A percentile compares a stretch with the other conserved stretches of the same genome.
phyloP scores from a whole-genome alignment of 2,113 vertebrate genomes.

The Grus americana region DNA sequence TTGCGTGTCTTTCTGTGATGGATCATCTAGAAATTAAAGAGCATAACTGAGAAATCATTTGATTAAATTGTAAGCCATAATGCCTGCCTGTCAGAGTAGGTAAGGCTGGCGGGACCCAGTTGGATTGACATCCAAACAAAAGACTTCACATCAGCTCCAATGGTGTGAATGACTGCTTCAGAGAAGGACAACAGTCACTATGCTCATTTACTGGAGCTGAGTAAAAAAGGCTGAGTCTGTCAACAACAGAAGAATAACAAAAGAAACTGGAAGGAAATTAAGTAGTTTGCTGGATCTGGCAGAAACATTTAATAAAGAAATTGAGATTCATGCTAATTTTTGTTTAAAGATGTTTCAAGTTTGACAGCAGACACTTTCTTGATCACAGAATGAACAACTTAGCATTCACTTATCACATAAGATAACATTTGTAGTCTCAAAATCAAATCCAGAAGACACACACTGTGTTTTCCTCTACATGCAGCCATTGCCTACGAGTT shows the following conservation, averaged over 20 bases:
- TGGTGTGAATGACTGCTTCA: not conserved
- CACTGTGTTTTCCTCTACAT: not conserved
- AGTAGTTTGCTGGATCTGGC: not conserved
- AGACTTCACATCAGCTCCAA: not conserved
- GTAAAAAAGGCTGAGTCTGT: not conserved
- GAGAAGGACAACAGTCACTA: not conserved
- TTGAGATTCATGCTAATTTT: not conserved
- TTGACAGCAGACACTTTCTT: not conserved
- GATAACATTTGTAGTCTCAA: not conserved
- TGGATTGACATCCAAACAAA: not conserved
- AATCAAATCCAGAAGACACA: not conserved
- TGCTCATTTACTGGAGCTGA: not conserved
- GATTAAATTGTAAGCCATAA: not conserved
- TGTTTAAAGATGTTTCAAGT: not conserved
- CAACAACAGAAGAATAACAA: not conserved
- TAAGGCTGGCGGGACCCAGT: not conserved
- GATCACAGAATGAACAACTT: not conserved
- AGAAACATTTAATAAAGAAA: not conserved
- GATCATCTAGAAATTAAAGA: not conserved
- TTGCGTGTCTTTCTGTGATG: accelerated
- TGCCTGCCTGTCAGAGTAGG: not conserved
- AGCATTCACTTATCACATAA: not conserved
- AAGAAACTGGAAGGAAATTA: not conserved
- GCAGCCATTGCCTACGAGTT: not conserved
- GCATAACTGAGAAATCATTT: not conserved